These are phyloP conservation scores for Tauraco hartlaubi DNA, from an alignment of 2,797 vertebrate genomes.

Conservation along the genomic window DNA sequence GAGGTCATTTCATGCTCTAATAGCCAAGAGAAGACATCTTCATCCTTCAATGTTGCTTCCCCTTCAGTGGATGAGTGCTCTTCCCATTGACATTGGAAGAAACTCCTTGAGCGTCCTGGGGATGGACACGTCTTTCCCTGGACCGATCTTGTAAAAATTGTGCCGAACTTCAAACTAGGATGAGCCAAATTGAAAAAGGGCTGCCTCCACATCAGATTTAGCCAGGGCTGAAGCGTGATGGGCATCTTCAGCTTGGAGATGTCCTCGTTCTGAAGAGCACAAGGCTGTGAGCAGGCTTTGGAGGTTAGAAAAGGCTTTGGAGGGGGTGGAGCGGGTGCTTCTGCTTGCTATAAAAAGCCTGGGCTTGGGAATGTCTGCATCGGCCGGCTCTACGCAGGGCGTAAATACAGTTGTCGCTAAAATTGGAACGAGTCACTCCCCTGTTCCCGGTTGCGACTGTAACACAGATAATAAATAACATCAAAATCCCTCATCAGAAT, in stretches of 20 bases:
- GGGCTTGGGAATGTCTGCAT: not conserved
- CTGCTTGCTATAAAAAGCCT: constrained; percentile 44
- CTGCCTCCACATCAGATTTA: not conserved
- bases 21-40: not conserved
- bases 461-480: constrained; percentile 21
- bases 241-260: not conserved
- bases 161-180: not conserved
- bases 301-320: not conserved
- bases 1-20: not conserved
- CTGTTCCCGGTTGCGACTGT: not conserved
- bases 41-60: not conserved
- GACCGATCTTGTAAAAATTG: not conserved
- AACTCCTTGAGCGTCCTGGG: not conserved
- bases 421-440: not conserved
- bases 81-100: not conserved
- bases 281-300: not conserved
- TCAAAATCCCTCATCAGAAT: not conserved
- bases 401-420: not conserved
- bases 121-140: not conserved
- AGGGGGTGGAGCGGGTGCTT: constrained; percentile 12
- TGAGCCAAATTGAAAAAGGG: not conserved
- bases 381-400: not conserved
- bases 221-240: rapidly evolving
- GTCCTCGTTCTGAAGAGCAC: not conserved
- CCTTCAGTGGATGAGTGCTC: not conserved